These are phyloP conservation scores for Drosophila sulfurigaster DNA, from an alignment of 1,140 invertebrate species.

Conservation along the genomic window DNA sequence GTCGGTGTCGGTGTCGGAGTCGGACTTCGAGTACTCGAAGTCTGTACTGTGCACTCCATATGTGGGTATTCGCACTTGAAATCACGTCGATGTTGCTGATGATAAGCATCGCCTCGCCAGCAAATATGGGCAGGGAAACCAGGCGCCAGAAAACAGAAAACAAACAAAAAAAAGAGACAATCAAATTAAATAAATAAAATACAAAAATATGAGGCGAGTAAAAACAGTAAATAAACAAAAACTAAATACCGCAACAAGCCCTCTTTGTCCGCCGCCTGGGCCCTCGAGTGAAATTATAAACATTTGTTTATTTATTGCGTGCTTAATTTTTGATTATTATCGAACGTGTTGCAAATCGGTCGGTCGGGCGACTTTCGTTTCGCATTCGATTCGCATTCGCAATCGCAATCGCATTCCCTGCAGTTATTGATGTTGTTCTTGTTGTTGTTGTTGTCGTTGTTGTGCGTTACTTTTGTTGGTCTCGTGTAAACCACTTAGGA, in stretches of 20 bases:
- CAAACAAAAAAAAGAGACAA: conserved; percentile 10
- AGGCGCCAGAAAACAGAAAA: conserved; percentile 19
- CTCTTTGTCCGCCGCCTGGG: too few relatives aligned
- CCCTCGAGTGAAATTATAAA: conserved; percentile 33
- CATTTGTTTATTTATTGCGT: conserved; percentile 51
- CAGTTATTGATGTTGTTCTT: conserved; percentile 6
- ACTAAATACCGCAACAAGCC: not conserved
- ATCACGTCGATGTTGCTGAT: conserved; percentile 35
- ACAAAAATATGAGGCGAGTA: not conserved
- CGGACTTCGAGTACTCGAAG: not conserved
- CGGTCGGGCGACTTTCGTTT: conserved; percentile 48
- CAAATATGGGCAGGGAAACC: conserved; percentile 24
- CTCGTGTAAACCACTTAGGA: not conserved
- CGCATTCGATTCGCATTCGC: conserved; percentile 12
- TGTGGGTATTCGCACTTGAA: conserved; percentile 32
- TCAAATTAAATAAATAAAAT: not conserved
- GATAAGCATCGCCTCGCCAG: conserved; percentile 32
- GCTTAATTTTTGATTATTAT: conserved; percentile 48
- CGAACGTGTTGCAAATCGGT: conserved; percentile 50
- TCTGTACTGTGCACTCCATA: not conserved
- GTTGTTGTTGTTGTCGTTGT: not conserved
- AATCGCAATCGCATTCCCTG: conserved; percentile 11
- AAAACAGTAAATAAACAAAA: not conserved
- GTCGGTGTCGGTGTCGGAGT: too few relatives aligned
- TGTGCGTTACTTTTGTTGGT: conserved; percentile 3